Evolutionary conservation across 1,140 invertebrate genomes (phyloP).

Genomic region (Adoxophyes honmai): DNA sequence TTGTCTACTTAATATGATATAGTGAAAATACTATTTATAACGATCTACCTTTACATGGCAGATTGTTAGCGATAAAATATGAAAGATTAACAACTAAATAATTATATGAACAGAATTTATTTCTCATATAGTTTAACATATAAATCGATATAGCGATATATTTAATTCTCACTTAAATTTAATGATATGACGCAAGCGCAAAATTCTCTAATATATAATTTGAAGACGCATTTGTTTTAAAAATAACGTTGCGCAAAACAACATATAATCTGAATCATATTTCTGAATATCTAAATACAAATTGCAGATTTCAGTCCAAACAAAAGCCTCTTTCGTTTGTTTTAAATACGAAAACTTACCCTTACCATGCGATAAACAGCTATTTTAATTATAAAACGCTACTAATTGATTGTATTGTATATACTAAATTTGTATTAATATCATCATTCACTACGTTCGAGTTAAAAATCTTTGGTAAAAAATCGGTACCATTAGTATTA

Average conservation of each 20-base stretch:
- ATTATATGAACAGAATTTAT: conserved; percentile 28
- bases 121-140: conserved; percentile 22
- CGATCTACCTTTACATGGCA: conserved; percentile 42
- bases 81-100: conserved; percentile 34
- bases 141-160: conserved; percentile 24
- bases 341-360: too few relatives aligned
- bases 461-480: too few relatives aligned
- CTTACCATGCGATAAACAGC: too few relatives aligned
- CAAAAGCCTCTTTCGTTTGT: background rate
- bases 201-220: conserved; percentile 26
- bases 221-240: too few relatives aligned
- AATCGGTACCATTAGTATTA: too few relatives aligned
- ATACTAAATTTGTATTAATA: too few relatives aligned
- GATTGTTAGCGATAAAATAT: conserved; percentile 43
- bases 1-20: conserved; percentile 15
- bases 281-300: background rate
- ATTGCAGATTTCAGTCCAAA: conserved; percentile 1
- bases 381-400: too few relatives aligned
- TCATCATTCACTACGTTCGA: too few relatives aligned
- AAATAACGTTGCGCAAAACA: too few relatives aligned
- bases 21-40: conserved; percentile 20
- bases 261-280: too few relatives aligned
- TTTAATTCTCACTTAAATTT: conserved; percentile 50
- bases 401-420: too few relatives aligned
- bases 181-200: conserved; percentile 69